These are phyloP conservation scores for Bombus polaris DNA, from an alignment of 1,140 invertebrate species.

Conservation along the genomic window DNA sequence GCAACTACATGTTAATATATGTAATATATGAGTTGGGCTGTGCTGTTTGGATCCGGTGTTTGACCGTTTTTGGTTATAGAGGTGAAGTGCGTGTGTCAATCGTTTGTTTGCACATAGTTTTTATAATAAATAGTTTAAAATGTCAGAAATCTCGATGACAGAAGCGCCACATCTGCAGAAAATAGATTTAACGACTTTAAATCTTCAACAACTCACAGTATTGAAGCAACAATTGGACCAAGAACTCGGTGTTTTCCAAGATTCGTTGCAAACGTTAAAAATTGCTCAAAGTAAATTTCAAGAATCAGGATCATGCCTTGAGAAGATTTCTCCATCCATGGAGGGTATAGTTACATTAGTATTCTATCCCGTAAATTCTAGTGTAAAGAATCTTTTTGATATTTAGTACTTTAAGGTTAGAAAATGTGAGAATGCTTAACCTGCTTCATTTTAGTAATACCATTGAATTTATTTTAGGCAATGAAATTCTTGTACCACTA, in stretches of 20 bases:
- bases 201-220: conserved; percentile 90
- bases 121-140: conserved; percentile 70
- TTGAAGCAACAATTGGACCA: conserved; percentile 94
- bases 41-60: not conserved
- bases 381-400: not conserved
- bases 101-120: not conserved
- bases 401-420: conserved; percentile 67
- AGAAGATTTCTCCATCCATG: conserved; percentile 88
- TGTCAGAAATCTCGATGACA: conserved; percentile 84
- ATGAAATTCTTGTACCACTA: conserved; percentile 94
- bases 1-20: not conserved
- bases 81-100: not conserved
- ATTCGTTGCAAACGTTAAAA: conserved; percentile 94
- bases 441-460: not conserved
- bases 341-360: conserved; percentile 83
- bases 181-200: conserved; percentile 90
- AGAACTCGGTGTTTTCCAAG: conserved; percentile 93
- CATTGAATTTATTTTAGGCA: conserved; percentile 74
- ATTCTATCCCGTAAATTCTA: not conserved
- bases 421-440: conserved; percentile 17
- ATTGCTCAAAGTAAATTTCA: conserved; percentile 95
- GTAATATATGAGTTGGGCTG: no score
- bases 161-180: conserved; percentile 86
- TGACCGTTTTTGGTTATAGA: conserved; percentile 57
- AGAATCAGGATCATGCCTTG: conserved; percentile 92